Conservation (phyloP, 2,888 invertebrate species). For the Listrodromus nycthemerus region DNA sequence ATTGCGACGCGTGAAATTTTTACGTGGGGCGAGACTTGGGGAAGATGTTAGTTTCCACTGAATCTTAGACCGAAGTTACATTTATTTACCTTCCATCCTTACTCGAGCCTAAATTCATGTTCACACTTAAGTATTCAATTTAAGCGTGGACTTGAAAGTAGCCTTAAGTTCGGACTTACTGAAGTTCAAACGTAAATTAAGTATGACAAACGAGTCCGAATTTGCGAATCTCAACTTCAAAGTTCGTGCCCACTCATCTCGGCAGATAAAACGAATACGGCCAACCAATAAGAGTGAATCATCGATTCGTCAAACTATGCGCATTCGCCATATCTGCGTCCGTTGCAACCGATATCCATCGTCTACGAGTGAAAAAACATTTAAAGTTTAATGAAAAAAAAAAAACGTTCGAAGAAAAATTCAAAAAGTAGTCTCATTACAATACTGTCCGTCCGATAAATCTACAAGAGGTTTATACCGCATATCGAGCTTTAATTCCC, state of each 20-base stretch:
- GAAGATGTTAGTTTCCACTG: not conserved
- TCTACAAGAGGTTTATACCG: not conserved
- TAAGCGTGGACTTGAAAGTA: not conserved
- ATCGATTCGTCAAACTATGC: not conserved
- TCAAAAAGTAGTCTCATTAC: conserved; percentile 1
- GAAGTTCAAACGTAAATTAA: not conserved
- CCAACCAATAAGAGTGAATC: not conserved
- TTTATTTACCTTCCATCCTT: not conserved
- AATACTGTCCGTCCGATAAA: conserved; percentile 11
- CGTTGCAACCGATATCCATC: not conserved
- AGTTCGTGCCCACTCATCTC: not conserved
- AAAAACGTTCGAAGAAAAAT: not conserved
- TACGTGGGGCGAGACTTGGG: not conserved
- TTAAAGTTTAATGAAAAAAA: not conserved
- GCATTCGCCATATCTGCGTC: not conserved
- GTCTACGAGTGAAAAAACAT: not conserved
- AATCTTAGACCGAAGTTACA: not conserved
- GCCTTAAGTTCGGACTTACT: not conserved
- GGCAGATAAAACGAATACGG: not conserved
- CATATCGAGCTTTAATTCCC: not conserved
- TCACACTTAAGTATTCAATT: not conserved
- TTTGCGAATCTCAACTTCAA: not conserved
- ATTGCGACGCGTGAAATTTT: no score
- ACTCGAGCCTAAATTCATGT: not conserved
- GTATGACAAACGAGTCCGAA: not conserved